Evolutionary conservation across 2,113 vertebrate genomes (phyloP), one percentile per base, ranked within the genome.

Genomic region (Archocentrus centrarchus): DNA sequence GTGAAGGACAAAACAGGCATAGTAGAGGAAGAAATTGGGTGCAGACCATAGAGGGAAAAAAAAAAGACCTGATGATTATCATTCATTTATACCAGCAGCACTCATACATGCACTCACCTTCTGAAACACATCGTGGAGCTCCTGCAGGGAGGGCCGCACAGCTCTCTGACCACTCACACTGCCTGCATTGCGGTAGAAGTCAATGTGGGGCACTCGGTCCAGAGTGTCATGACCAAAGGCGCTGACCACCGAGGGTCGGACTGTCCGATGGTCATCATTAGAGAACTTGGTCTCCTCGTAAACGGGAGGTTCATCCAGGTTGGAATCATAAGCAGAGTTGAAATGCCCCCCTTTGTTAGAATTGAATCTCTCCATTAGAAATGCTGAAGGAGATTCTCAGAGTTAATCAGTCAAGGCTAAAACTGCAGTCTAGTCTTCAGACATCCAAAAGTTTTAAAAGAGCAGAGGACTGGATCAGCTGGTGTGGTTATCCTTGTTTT

Each of bases 161-260:
- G 96, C 91, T 78, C 98, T 96, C 84, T 94, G 96, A n/a, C 98
- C 98, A 4, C 98, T 98, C 88, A 99, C 0, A 0, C 98, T 99
- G 91, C 97, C 97, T 0, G 97, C 96, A 55, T 99, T 99, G 57
- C 98, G 97, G 20, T 99, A 99, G 94, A 98, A 99, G 93, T 98
- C 97, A 10, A 99, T 97, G 91, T 96, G 96, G 53, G 98, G 98
- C 85, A 98, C 95, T 0, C 96, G 96, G 75, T 99, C 98, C 94
- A 98, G 50, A 3, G 98, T 99, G 89, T 98, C 97, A 84, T 99
- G 98, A n/a, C 98, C 98, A 73, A 99, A 99, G 18, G 97, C 97
- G 82, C 91, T 97, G 89, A 83, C 97, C 95, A 94, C 97, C 1
- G 97, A 96, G 68, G 96, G 96, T 20, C 97, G 88, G 1, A 95